Evolutionary conservation across 2,797 vertebrate genomes (phyloP), one percentile per base, ranked within the genome.

Genomic region (Danio choprae): DNA sequence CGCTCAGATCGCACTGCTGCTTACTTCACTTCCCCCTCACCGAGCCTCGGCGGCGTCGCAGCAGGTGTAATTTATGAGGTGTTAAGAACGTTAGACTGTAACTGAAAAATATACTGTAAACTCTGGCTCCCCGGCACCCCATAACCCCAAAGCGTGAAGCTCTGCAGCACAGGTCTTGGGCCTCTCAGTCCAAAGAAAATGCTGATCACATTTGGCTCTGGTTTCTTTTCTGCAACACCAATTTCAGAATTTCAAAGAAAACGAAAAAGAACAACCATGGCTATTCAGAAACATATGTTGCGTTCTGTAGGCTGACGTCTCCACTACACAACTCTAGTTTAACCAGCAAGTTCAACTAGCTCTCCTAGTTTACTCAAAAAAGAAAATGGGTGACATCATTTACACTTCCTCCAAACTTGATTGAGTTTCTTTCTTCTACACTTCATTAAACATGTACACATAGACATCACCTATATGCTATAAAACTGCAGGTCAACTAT

Each of bases 11-110:
- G 81, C 68, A 68, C 78, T 77, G 85, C 78, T 77, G 85, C 48
- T 86, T 87, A 89, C 88, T 81, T 50, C 77, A 79, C 79, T 20
- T 79, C 73, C 79, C 79, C 64, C 50, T 48, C 65, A 65, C 43
- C 48, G 4, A 70, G 65, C 59, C 64, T 77, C 2, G 40, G 63
- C 69, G 51, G 67, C 40, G 86, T 63, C 82, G 86, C 89, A 87
- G 87, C 90, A 93, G 91, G 90, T 92, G 91, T 90, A 88, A 93
- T 93, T 93, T 92, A 94, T 87, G 89, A 89, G 88, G 90, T 93
- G 93, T 89, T 87, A 88, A 88, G 88, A 92, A 92, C 77, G 89
- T 83, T 83, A 38, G 89, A 89, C 90, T 90, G 88, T 65, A 90
- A 88, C 86, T 63, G 73, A 70, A 81, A 65, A 87, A 90, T 82